phyloP scores from a whole-genome alignment of 2,113 vertebrate genomes.

The Trachemys scripta region DNA sequence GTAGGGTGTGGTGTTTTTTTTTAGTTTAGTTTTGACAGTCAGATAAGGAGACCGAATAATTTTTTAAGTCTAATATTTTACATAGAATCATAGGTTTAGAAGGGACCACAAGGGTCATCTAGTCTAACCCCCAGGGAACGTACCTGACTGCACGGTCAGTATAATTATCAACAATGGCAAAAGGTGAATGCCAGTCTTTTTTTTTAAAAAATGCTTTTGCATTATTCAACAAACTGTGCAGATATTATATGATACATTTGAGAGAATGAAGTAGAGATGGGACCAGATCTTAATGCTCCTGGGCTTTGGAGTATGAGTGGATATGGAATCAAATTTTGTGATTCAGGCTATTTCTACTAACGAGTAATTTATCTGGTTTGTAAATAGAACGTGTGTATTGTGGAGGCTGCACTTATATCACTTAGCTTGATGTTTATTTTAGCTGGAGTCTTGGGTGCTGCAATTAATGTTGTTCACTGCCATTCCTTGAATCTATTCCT shows the following conservation, averaged over 20 bases:
- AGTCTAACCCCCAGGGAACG: neutral
- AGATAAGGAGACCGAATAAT: neutral
- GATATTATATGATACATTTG: neutral
- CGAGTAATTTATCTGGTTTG: conserved; percentile 8
- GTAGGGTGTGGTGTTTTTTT: neutral
- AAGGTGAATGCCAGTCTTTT: neutral
- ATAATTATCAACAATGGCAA: neutral
- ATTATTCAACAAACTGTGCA: neutral
- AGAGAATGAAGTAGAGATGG: neutral
- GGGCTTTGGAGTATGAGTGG: neutral
- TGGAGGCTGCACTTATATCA: conserved; percentile 10
- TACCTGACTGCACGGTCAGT: neutral
- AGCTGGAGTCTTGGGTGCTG: conserved; percentile 5
- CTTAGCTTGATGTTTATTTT: conserved; percentile 44
- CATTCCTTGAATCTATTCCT: conserved; percentile 18
- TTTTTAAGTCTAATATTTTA: neutral
- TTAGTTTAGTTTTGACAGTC: neutral
- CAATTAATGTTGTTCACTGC: neutral
- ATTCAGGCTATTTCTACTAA: conserved; percentile 22
- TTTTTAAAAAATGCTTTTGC: neutral
- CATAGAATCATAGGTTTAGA: neutral
- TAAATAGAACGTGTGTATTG: conserved; percentile 42
- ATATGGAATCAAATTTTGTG: conserved; percentile 14
- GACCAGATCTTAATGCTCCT: neutral
- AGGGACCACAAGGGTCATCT: neutral